Evolutionary conservation across 2,888 invertebrate genomes (phyloP), one percentile per base, ranked within the genome.

Genomic region (Lamproptera curius): DNA sequence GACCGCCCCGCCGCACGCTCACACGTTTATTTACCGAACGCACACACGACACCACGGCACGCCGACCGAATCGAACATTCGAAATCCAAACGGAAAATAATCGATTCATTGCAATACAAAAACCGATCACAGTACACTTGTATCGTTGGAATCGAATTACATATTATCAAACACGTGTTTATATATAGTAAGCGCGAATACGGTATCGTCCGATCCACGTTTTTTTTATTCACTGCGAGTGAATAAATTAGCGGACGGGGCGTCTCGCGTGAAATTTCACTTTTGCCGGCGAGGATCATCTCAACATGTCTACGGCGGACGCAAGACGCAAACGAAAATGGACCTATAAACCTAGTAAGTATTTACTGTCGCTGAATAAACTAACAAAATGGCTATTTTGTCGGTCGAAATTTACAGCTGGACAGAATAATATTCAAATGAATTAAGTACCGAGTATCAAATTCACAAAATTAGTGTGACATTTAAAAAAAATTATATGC

Each of bases 161-260:
- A 61, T 67, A 63, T 62, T 62, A 68, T 68, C 58, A 65, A 75
- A 77, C 83, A 81, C 84, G 83, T 83, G 83, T 78, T 76, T 76
- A 71, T 69, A 74, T 73, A 73, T 75, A 77, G 70, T 81, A 77
- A 73, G 73, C 79, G 76, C 79, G 78, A 77, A 77, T 66, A 67
- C 70, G 64, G 73, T 79, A 71, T 70, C 73, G 72, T 53, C 69
- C 59, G 65, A 70, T 76, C 70, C 73, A 76, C 78, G 80, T 84
- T 84, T 82, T 83, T 28, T 11, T 31, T n/a, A 10, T n/a, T 83
- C 81, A 73, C 75, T 68, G 64, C 63, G 61, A 76, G 76, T 82
- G 79, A 78, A 76, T 77, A 74, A 73, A 77, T 80, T 76, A 74
- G 73, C 75, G 67, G 67, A 68, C 63, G 65, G 61, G 69, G 64